Evolutionary conservation across 1,140 invertebrate genomes (phyloP).

Genomic region (Euura lappo): DNA sequence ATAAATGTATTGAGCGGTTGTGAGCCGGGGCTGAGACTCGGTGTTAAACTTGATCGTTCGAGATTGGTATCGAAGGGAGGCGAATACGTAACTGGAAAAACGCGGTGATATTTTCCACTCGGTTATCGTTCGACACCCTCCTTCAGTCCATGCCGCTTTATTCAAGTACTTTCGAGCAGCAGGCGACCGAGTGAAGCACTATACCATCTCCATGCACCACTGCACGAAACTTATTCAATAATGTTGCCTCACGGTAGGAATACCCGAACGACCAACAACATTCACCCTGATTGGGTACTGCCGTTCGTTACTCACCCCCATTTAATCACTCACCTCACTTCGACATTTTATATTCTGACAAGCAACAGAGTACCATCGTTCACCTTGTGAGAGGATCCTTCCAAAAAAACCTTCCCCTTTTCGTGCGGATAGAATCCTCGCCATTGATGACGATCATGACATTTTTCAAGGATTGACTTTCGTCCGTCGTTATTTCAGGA

Average conservation of each 20-base stretch:
- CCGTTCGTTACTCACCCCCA: neutral
- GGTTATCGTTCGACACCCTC: slow-evolving; percentile 3
- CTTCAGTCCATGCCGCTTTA: neutral
- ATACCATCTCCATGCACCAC: neutral
- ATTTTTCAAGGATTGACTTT: no score
- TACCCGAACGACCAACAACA: neutral
- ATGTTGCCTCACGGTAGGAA: neutral
- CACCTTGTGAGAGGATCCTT: no score
- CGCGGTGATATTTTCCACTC: slow-evolving; percentile 1
- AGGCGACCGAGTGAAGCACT: neutral
- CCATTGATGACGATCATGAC: no score
- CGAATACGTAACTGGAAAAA: neutral
- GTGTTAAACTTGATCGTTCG: neutral
- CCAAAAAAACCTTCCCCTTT: no score
- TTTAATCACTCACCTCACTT: neutral
- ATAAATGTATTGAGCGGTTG: no score
- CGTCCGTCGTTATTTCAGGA: no score
- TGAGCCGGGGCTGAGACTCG: no score
- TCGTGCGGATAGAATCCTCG: no score
- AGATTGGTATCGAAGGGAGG: neutral
- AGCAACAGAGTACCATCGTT: no score
- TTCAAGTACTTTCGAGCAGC: slow-evolving; percentile 1
- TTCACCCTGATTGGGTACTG: neutral
- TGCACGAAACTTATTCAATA: slow-evolving; percentile 3
- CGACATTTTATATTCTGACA: no score